A percentile compares a stretch with the other conserved stretches of the same genome.
Evolutionary conservation across 2,113 vertebrate genomes (phyloP).

Genomic region (Lamprotornis superbus): DNA sequence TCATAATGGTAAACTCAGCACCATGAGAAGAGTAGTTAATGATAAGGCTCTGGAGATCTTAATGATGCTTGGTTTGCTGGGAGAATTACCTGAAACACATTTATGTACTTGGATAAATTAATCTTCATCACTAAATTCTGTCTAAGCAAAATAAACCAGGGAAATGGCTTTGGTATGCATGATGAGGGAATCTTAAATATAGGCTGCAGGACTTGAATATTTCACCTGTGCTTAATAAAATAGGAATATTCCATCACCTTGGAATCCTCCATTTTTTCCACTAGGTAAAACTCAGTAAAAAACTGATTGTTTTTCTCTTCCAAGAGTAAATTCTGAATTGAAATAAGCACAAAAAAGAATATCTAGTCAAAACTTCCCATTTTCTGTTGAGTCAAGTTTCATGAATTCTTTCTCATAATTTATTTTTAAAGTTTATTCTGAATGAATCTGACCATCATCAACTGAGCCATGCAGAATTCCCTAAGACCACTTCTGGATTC

Average conservation of each 20-base stretch:
- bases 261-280: neutral
- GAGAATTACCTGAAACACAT: constrained; percentile 20
- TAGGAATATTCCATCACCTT: neutral
- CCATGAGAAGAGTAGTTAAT: constrained; percentile 17
- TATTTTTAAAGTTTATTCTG: neutral
- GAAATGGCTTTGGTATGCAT: neutral
- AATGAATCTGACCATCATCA: neutral
- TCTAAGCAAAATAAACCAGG: constrained; percentile 17
- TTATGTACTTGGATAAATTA: constrained; percentile 24
- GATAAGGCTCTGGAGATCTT: constrained; percentile 21
- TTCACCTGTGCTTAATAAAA: neutral
- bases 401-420: neutral
- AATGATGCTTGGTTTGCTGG: constrained; percentile 35
- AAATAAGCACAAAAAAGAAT: neutral
- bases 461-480: neutral
- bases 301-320: neutral
- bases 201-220: neutral
- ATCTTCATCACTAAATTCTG: constrained; percentile 34
- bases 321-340: neutral
- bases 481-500: neutral
- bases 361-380: neutral
- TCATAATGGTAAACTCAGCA: neutral
- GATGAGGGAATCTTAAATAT: neutral
- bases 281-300: neutral
- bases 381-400: neutral